Percentiles rank a stretch among this genome's conserved stretches.
phyloP scores from a whole-genome alignment of 2,797 vertebrate genomes.

The Rallus crepitans region DNA sequence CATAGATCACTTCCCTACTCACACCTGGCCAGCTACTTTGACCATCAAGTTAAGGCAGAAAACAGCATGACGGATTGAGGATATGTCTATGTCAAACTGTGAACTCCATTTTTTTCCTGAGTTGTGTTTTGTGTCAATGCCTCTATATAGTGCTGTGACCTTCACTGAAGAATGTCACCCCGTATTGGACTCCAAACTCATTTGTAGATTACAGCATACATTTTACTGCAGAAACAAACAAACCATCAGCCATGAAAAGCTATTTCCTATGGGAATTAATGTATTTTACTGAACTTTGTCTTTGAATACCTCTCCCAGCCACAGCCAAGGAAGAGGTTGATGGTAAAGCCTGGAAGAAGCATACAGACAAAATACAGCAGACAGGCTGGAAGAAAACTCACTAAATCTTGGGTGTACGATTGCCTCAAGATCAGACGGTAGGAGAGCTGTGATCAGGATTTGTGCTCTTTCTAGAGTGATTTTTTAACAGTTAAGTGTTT shows the following conservation, averaged over 20 bases:
- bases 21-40: constrained; percentile 53
- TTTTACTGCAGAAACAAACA: constrained; percentile 39
- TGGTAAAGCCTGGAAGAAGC: background rate
- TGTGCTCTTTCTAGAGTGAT: background rate
- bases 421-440: background rate
- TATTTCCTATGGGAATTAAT: background rate
- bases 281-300: constrained; percentile 5
- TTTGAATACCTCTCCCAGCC: background rate
- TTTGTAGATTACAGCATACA: constrained; percentile 22
- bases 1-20: constrained; percentile 28
- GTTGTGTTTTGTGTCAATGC: background rate
- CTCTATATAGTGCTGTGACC: constrained; percentile 1
- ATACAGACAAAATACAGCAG: background rate
- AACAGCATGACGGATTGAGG: constrained; percentile 27
- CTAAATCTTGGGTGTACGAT: fast-evolving
- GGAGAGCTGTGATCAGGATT: background rate
- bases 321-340: background rate
- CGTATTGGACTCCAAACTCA: background rate
- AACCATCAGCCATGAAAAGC: background rate
- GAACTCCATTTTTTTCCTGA: constrained; percentile 38
- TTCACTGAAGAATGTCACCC: constrained; percentile 21
- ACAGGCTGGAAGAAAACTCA: background rate
- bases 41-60: constrained; percentile 36
- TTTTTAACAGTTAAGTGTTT: background rate
- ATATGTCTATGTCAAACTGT: constrained; percentile 10